Percentiles rank a stretch among this genome's conserved stretches.
These are phyloP conservation scores for Ammospiza nelsoni DNA, from an alignment of 2,113 vertebrate species.

Conservation along the genomic window DNA sequence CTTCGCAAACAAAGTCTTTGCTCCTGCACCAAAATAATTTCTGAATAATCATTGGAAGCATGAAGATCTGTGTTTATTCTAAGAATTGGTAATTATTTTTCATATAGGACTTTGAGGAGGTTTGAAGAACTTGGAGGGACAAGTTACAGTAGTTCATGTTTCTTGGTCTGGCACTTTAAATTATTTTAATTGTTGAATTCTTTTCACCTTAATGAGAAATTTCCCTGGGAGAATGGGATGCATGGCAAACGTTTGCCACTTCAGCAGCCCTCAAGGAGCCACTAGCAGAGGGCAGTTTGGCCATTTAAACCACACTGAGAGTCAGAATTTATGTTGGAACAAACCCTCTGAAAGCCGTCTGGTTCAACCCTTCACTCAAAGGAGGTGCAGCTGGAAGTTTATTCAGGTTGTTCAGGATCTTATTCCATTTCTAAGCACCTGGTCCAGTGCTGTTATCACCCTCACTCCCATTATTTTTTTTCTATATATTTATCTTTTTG, in stretches of 20 bases:
- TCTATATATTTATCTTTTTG: neutral
- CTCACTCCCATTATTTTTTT: neutral
- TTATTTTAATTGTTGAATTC: neutral
- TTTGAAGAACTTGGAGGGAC: neutral
- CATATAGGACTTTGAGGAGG: neutral
- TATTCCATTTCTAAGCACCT: neutral
- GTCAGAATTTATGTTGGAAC: neutral
- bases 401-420: neutral
- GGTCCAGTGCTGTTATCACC: neutral
- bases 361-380: neutral
- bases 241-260: neutral
- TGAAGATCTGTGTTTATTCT: neutral
- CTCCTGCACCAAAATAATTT: conserved; percentile 5
- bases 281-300: neutral
- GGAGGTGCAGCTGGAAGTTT: neutral
- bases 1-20: neutral
- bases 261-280: neutral
- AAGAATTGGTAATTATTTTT: neutral
- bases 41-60: neutral
- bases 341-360: neutral
- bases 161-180: neutral
- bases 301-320: neutral
- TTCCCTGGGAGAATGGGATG: neutral
- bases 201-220: neutral
- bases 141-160: neutral